phyloP scores from a whole-genome alignment of 2,888 invertebrate species.

The Copidosoma aretas region DNA sequence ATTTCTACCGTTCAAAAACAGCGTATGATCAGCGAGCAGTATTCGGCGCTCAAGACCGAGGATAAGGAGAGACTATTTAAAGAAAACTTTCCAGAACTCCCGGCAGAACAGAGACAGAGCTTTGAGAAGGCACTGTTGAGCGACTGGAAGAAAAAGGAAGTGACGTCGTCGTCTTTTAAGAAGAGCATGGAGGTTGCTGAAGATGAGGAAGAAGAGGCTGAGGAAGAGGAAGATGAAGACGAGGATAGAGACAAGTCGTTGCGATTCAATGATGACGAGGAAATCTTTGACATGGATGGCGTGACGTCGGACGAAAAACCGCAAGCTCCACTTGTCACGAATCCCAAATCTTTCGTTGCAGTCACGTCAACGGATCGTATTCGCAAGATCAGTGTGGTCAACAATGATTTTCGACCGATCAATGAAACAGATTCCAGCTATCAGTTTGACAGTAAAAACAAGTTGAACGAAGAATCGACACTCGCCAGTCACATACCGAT shows the following conservation, averaged over 20 bases:
- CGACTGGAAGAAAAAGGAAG: constrained; percentile 60
- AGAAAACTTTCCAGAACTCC: constrained; percentile 60
- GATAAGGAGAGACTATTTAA: constrained; percentile 59
- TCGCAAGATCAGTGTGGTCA: constrained; percentile 69
- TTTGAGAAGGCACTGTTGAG: constrained; percentile 65
- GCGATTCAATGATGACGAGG: constrained; percentile 64
- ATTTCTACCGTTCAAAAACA: constrained; percentile 58
- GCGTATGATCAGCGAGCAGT: constrained; percentile 58
- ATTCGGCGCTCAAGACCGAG: constrained; percentile 57
- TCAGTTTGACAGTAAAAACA: constrained; percentile 43
- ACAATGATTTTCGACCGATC: constrained; percentile 72
- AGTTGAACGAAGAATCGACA: constrained; percentile 53
- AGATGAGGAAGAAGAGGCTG: constrained; percentile 44
- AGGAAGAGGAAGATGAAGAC: constrained; percentile 54
- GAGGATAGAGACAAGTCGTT: constrained; percentile 58
- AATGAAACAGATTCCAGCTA: constrained; percentile 55
- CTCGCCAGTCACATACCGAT: constrained; percentile 6
- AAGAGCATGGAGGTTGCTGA: constrained; percentile 26
- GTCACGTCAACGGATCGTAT: constrained; percentile 67
- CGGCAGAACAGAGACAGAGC: constrained; percentile 64
- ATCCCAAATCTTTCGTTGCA: constrained; percentile 63
- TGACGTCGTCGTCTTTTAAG: constrained; percentile 21
- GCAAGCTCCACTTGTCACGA: constrained; percentile 44
- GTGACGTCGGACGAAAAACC: constrained; percentile 64
- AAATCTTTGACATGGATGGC: constrained; percentile 74